A percentile compares a stretch with the other conserved stretches of the same genome.
Conservation (phyloP, 2,888 invertebrate species). For the Dicyrtoma fusca region DNA sequence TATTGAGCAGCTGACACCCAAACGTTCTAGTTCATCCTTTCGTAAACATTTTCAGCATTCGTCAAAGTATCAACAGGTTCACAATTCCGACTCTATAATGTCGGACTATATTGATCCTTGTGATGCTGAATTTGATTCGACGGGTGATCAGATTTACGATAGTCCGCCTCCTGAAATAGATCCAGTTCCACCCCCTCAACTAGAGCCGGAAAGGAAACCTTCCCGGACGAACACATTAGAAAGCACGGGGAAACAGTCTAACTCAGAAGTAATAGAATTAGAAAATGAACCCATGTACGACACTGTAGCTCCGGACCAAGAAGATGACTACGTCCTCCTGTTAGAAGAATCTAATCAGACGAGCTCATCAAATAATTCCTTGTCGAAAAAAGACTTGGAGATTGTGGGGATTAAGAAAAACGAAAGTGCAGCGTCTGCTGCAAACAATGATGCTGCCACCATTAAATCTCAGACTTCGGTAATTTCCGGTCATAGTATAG, state of each 20-base stretch:
- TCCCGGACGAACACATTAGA: conserved; percentile 28
- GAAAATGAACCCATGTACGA: conserved; percentile 62
- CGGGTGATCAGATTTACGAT: conserved; percentile 55
- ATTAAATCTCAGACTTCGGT: conserved; percentile 57
- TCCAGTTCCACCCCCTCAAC: neutral
- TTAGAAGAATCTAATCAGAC: conserved; percentile 52
- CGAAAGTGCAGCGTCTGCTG: conserved; percentile 28
- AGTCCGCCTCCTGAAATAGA: conserved; percentile 54
- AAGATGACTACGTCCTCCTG: conserved; percentile 75
- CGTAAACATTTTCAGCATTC: conserved; percentile 37
- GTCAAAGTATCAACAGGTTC: conserved; percentile 1
- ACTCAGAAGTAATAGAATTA: neutral
- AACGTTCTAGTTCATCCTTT: conserved; percentile 44
- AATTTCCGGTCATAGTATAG: conserved; percentile 56
- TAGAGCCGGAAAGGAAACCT: conserved; percentile 20
- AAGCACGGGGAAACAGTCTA: neutral
- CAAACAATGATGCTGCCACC: conserved; percentile 52
- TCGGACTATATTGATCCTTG: conserved; percentile 55
- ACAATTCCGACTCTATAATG: conserved; percentile 44
- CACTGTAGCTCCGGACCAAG: conserved; percentile 63
- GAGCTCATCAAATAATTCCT: conserved; percentile 44
- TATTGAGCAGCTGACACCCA: conserved; percentile 50
- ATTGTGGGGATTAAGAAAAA: conserved; percentile 15
- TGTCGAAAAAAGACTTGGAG: conserved; percentile 40
- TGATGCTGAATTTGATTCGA: conserved; percentile 52